Evolutionary conservation across 1,140 invertebrate species (phyloP).

Genomic region (Papilio xuthus): DNA sequence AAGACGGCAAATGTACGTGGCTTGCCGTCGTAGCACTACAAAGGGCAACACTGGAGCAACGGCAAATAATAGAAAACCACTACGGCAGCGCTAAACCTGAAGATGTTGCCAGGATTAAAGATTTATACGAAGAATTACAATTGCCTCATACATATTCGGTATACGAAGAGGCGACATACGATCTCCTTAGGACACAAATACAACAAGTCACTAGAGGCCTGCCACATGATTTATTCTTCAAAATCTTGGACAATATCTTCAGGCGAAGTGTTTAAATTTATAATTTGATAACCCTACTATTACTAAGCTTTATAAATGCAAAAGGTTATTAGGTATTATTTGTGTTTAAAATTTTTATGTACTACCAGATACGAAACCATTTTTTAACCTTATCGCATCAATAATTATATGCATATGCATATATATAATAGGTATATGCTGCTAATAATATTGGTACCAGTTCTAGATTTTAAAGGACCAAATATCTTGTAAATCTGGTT

Average conservation of each 20-base stretch:
- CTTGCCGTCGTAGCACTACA: slow-evolving; percentile 94
- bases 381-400: too few species aligned
- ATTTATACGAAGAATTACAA: slow-evolving; percentile 90
- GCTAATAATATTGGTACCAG: background rate
- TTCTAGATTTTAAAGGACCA: background rate
- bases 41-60: slow-evolving; percentile 88
- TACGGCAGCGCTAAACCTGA: slow-evolving; percentile 88
- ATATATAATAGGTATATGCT: too few species aligned
- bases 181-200: slow-evolving; percentile 91
- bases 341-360: background rate
- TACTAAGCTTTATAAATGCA: background rate
- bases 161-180: slow-evolving; percentile 94
- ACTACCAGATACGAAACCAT: background rate
- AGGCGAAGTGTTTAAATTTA: slow-evolving; percentile 80
- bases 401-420: too few species aligned
- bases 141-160: slow-evolving; percentile 89
- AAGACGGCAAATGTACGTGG: slow-evolving; percentile 98
- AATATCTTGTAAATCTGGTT: background rate
- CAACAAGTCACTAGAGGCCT: slow-evolving; percentile 91
- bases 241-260: slow-evolving; percentile 91
- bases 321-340: background rate
- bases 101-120: slow-evolving; percentile 88
- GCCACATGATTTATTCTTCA: slow-evolving; percentile 92
- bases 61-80: slow-evolving; percentile 89
- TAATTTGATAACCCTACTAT: slow-evolving; percentile 18